Evolutionary conservation across 2,888 invertebrate species (phyloP).

Genomic region (Salpingus planirostris): DNA sequence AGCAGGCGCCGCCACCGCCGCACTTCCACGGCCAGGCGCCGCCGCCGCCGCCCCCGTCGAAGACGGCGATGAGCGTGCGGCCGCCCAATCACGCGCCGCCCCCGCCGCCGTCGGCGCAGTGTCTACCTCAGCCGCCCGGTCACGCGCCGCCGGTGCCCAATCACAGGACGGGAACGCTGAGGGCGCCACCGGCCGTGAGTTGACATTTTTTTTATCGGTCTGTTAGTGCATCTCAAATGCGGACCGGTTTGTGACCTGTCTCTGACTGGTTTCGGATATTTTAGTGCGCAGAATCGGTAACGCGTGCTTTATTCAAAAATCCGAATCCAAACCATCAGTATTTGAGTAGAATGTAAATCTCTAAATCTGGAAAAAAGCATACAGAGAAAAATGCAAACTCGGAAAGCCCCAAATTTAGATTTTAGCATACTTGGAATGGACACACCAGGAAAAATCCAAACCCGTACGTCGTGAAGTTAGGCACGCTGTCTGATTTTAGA

Average conservation of each 20-base stretch:
- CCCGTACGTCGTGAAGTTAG: no score
- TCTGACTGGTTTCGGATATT: not conserved
- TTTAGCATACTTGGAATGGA: no score
- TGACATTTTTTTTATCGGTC: no score
- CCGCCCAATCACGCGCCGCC: slow-evolving; percentile 38
- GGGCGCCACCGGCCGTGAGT: slow-evolving; percentile 33
- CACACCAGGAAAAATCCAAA: no score
- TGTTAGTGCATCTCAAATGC: no score
- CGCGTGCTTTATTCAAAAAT: no score
- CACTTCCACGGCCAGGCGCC: slow-evolving; percentile 39
- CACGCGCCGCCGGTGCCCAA: slow-evolving; percentile 38
- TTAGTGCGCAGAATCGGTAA: no score
- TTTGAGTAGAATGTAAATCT: no score
- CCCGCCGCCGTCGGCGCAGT: slow-evolving; percentile 27
- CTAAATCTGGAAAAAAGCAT: not conserved
- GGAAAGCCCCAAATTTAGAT: no score
- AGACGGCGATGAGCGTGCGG: slow-evolving; percentile 25
- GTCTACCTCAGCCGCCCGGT: slow-evolving; percentile 28
- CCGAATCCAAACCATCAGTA: no score
- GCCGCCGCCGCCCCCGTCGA: slow-evolving; percentile 38
- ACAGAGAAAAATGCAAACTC: not conserved
- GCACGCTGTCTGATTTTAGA: no score
- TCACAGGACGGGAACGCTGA: slow-evolving; percentile 21
- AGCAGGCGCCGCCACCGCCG: slow-evolving; percentile 39
- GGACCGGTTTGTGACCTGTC: no score